Evolutionary conservation across 2,888 invertebrate species (phyloP).

Genomic region (Bellardia bayeri): DNA sequence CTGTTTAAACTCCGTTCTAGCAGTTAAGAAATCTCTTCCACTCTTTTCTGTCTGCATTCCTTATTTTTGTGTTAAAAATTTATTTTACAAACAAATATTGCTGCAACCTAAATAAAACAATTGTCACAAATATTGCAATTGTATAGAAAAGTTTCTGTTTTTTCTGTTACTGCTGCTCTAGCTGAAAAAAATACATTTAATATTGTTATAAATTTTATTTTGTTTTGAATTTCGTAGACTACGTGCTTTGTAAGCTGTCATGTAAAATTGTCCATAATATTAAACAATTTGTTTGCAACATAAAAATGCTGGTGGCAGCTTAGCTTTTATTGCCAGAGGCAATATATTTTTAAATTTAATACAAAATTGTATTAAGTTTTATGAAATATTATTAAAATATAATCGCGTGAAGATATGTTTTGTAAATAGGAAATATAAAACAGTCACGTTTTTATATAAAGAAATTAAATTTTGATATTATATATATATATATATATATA

Average conservation of each 20-base stretch:
- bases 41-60: too few relatives aligned
- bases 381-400: neutral
- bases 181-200: neutral
- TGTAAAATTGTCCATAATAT: constrained; percentile 4
- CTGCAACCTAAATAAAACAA: neutral
- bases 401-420: neutral
- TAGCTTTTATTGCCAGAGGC: neutral
- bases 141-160: neutral
- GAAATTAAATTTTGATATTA: too few relatives aligned
- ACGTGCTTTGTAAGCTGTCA: constrained; percentile 13
- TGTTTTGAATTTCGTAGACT: neutral
- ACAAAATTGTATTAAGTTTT: neutral
- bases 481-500: too few relatives aligned
- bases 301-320: neutral
- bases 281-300: constrained; percentile 2
- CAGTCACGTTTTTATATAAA: neutral
- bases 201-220: neutral
- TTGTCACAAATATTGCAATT: neutral
- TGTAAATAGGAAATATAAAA: neutral
- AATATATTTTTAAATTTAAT: neutral
- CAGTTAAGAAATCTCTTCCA: too few relatives aligned
- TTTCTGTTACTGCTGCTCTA: neutral
- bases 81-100: neutral
- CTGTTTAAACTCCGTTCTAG: too few relatives aligned
- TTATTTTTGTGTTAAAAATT: too few relatives aligned